These are phyloP conservation scores for Heliconius cydno DNA, from an alignment of 2,888 invertebrate genomes.

Conservation along the genomic window DNA sequence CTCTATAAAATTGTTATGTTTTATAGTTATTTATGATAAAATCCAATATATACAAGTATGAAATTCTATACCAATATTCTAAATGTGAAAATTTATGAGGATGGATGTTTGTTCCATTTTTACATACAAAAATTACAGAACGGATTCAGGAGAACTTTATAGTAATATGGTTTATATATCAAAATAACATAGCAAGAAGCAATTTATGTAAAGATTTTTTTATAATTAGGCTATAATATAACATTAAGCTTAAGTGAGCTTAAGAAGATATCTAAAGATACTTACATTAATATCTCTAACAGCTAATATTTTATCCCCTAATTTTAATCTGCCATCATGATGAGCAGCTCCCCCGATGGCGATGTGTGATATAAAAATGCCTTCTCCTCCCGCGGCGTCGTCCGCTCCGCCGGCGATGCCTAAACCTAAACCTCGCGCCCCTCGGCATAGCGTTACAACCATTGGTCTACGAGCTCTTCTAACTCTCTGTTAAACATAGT, in stretches of 20 bases:
- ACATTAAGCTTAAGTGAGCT: too few relatives aligned
- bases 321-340: conserved; percentile 75
- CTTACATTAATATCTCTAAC: conserved; percentile 79
- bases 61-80: not conserved
- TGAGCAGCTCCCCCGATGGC: conserved; percentile 79
- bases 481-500: conserved; percentile 64
- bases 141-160: too few relatives aligned
- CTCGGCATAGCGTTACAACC: conserved; percentile 76
- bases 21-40: not conserved
- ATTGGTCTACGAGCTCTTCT: conserved; percentile 75
- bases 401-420: conserved; percentile 80
- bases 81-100: too few relatives aligned
- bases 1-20: not conserved
- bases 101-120: too few relatives aligned
- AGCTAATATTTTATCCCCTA: conserved; percentile 81
- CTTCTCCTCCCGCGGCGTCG: conserved; percentile 77
- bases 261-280: conserved; percentile 36
- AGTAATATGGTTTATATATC: too few relatives aligned
- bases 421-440: conserved; percentile 74
- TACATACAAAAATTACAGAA: too few relatives aligned
- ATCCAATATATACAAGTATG: not conserved
- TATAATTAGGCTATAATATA: too few relatives aligned
- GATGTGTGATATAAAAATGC: conserved; percentile 79
- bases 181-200: too few relatives aligned
- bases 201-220: too few relatives aligned